phyloP scores from a whole-genome alignment of 2,888 invertebrate species.

The Deilephila porcellus region DNA sequence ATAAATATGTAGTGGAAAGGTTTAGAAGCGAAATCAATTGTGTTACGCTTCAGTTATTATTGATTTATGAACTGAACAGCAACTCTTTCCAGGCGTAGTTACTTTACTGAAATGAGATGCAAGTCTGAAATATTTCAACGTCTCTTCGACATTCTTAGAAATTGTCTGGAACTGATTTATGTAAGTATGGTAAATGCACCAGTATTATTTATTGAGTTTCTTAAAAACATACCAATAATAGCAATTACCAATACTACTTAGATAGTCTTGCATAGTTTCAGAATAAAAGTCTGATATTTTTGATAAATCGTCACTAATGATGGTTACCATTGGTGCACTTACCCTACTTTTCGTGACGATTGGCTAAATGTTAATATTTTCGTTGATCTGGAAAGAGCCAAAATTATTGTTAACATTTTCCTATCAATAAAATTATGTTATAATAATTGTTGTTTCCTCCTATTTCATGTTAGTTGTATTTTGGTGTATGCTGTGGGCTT shows the following conservation, averaged over 20 bases:
- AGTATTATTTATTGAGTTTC: neutral
- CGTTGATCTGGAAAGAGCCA: neutral
- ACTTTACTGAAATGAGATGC: neutral
- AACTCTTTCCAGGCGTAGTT: slow-evolving; percentile 3
- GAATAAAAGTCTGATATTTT: too few species aligned
- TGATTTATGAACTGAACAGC: neutral
- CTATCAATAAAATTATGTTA: neutral
- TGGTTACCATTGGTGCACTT: neutral
- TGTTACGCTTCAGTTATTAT: neutral
- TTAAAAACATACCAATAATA: too few species aligned
- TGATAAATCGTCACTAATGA: neutral
- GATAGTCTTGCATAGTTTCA: too few species aligned
- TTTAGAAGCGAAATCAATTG: neutral
- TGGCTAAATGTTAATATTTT: slow-evolving; percentile 2
- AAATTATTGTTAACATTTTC: neutral
- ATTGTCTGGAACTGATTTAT: neutral
- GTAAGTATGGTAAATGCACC: slow-evolving; percentile 1
- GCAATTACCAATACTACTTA: too few species aligned
- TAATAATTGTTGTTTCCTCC: neutral
- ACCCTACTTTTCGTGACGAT: slow-evolving; percentile 6
- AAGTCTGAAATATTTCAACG: slow-evolving; percentile 1
- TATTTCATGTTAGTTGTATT: neutral
- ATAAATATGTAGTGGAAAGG: neutral
- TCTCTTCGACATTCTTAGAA: neutral
- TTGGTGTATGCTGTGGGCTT: neutral